A percentile compares a stretch with the other conserved stretches of the same genome.
phyloP scores from a whole-genome alignment of 2,113 vertebrate genomes.

The Coryphaenoides rupestris region DNA sequence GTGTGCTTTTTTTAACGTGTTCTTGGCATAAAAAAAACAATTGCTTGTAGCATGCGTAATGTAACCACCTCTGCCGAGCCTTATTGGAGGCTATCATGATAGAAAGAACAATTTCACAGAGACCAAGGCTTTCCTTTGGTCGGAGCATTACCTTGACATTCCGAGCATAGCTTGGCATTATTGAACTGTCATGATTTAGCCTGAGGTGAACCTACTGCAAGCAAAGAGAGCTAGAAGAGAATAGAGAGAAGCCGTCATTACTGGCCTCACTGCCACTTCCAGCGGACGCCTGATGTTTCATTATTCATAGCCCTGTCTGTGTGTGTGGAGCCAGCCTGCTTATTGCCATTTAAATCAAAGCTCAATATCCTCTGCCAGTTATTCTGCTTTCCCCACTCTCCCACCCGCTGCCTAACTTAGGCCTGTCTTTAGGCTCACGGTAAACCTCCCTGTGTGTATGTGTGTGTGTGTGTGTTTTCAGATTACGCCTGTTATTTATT shows the following conservation, averaged over 20 bases:
- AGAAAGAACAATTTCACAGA: constrained; percentile 35
- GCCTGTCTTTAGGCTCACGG: constrained; percentile 48
- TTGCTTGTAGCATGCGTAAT: no score
- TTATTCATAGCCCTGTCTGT: constrained; percentile 64
- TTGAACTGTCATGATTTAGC: constrained; percentile 76
- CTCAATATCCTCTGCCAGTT: constrained; percentile 48
- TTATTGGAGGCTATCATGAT: no score
- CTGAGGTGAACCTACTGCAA: constrained; percentile 60
- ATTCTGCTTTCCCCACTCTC: constrained; percentile 45
- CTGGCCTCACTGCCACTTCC: constrained; percentile 40
- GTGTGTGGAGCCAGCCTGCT: constrained; percentile 57
- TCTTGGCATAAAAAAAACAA: no score
- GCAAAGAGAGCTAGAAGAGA: constrained; percentile 49
- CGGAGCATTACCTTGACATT: constrained; percentile 71
- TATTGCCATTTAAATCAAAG: constrained; percentile 76
- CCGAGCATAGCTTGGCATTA: constrained; percentile 76
- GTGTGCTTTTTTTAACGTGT: background rate
- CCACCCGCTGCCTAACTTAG: constrained; percentile 54
- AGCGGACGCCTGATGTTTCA: constrained; percentile 52
- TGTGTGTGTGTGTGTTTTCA: constrained; percentile 76
- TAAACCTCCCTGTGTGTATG: constrained; percentile 59
- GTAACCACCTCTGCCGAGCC: no score
- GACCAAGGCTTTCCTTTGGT: constrained; percentile 46
- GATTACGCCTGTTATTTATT: constrained; percentile 73
- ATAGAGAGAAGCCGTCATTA: constrained; percentile 51